Conservation (phyloP, 2,797 vertebrate species). For the Sciurus vulgaris region DNA sequence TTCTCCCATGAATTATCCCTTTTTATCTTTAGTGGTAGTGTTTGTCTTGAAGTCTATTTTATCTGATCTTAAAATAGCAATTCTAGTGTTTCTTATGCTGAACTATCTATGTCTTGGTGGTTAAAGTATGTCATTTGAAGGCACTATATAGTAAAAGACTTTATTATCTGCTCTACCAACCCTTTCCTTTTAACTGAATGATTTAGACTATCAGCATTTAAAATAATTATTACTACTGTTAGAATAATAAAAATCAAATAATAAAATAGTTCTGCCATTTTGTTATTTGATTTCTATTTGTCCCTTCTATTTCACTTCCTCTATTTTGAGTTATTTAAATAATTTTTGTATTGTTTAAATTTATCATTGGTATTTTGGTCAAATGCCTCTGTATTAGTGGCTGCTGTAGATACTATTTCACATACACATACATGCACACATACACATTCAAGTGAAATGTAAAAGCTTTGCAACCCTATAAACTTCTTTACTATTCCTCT, state of each 20-base stretch:
- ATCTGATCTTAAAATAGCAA: neutral
- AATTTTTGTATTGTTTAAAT: conserved; percentile 31
- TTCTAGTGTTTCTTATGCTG: neutral
- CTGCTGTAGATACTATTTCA: conserved; percentile 4
- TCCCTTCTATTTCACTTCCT: neutral
- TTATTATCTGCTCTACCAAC: neutral
- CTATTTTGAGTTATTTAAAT: conserved; percentile 6
- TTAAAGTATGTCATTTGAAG: neutral
- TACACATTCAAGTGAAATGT: conserved; percentile 8
- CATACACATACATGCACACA: neutral
- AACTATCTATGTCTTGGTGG: neutral
- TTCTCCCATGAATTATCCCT: neutral
- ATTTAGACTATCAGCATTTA: conserved; percentile 10
- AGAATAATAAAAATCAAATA: neutral
- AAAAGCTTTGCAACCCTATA: neutral
- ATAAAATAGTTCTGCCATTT: neutral
- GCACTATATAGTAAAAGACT: neutral
- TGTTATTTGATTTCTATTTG: neutral
- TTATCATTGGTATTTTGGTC: conserved; percentile 23
- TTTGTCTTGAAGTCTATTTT: conserved; percentile 34
- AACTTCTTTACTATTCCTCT: neutral
- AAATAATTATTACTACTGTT: neutral
- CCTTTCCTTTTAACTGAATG: neutral
- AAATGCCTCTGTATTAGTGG: neutral
- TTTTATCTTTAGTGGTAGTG: neutral